Evolutionary conservation across 2,888 invertebrate species (phyloP), one percentile per base, ranked within the genome.

Genomic region (Athetis lepigone): DNA sequence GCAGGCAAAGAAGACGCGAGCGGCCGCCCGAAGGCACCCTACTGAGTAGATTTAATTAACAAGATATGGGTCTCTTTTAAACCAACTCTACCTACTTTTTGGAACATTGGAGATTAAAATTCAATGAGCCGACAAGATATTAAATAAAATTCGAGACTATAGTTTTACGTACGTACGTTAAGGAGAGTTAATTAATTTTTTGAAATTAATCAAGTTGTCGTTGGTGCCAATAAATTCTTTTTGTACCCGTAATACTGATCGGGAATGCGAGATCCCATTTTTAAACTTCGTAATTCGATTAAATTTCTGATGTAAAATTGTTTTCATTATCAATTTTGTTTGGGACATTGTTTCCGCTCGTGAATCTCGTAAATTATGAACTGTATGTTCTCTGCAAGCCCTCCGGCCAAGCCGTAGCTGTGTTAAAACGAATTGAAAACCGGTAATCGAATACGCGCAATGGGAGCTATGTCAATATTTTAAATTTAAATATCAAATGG

Each of bases 21-120:
- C 85, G 87, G 81, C 86, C 89, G 87, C 89, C 88, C 84, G 81
- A 84, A 89, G 90, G 90, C 92, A 83, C 91, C 94, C 93, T 83
- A 88, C 92, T 86, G 93, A 87, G 90, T 82, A 91, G 94, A 95
- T 95, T 95, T 95, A 94, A 95, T 95, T 95, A 95, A 94, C 92
- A 90, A 94, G 94, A 95, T 94, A 95, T 92, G 92, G 88, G 89
- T 89, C 91, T 92, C 92, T 92, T 93, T 93, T 89, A 93, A 91
- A 93, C 90, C 90, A 89, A 89, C 90, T 90, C 89, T 85, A 89
- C 90, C 91, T 87, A 92, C 91, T 92, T 93, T 93, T 93, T 85
- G 90, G 91, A 88, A 90, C 89, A 92, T 90, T 89, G 89, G 79
- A 91, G 90, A 92, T 93, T 92, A 92, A 94, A 92, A 91, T 90